Percentiles rank a stretch among this genome's conserved stretches.
Conservation (phyloP, 1,140 invertebrate species). For the Drosophila willistoni region DNA sequence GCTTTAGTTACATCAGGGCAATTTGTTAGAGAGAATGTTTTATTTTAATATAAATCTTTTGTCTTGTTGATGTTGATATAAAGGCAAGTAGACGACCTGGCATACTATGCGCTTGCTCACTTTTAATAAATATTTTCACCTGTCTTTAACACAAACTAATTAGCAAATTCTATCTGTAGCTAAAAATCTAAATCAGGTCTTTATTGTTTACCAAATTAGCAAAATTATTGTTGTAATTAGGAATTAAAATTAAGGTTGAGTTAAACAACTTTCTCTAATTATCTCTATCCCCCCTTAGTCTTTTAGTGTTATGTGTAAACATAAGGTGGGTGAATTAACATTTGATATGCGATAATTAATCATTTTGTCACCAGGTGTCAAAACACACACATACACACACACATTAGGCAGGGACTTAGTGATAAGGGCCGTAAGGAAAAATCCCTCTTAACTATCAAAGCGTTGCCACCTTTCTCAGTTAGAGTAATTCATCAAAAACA, state of each 20-base stretch:
- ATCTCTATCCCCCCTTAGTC: not conserved
- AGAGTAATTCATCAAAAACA: constrained; percentile 40
- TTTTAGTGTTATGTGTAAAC: not conserved
- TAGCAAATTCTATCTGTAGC: not conserved
- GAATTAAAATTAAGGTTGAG: not conserved
- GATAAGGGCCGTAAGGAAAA: not conserved
- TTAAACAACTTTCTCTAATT: not conserved
- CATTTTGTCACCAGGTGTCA: constrained; percentile 43
- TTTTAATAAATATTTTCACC: not conserved
- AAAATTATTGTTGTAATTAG: not conserved
- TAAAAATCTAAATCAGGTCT: not conserved
- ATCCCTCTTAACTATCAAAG: not conserved
- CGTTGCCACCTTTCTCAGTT: not conserved
- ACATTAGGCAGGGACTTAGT: too few species aligned
- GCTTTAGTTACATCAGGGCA: constrained; percentile 49
- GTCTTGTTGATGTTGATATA: not conserved
- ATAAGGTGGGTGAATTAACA: constrained; percentile 12
- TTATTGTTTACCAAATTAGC: not conserved
- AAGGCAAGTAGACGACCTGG: constrained; percentile 1
- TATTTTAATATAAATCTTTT: constrained; percentile 38
- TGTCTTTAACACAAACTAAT: not conserved
- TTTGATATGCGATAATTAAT: constrained; percentile 60
- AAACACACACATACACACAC: constrained; percentile 2
- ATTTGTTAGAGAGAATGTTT: constrained; percentile 46
- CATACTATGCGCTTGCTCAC: constrained; percentile 24